Conservation (phyloP, 2,797 vertebrate genomes). For the Hemibagrus guttatus region DNA sequence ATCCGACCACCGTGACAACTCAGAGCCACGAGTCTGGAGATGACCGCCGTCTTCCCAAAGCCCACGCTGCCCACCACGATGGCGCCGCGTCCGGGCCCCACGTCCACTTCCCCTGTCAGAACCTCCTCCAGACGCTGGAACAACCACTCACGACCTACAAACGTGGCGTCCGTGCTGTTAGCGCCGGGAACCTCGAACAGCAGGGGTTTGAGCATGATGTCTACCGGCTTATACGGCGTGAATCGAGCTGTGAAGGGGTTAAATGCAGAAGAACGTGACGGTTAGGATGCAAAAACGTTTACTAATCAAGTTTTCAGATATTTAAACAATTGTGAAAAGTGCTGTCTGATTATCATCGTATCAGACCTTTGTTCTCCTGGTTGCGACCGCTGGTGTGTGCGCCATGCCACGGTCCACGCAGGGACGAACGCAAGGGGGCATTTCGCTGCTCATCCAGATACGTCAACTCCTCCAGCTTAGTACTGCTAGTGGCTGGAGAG, state of each 20-base stretch:
- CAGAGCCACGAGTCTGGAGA: constrained; percentile 92
- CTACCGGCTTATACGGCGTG: constrained; percentile 89
- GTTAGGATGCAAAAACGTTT: neutral
- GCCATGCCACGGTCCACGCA: constrained; percentile 86
- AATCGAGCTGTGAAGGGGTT: constrained; percentile 78
- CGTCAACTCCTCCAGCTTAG: constrained; percentile 92
- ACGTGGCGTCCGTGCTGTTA: constrained; percentile 86
- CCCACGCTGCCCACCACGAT: constrained; percentile 90
- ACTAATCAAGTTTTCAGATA: neutral
- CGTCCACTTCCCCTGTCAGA: constrained; percentile 73
- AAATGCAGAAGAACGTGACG: neutral
- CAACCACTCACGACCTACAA: constrained; percentile 94
- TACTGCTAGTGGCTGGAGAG: constrained; percentile 88
- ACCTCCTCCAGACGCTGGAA: constrained; percentile 88
- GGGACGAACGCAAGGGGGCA: constrained; percentile 84
- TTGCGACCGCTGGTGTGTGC: constrained; percentile 80
- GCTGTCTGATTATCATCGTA: neutral
- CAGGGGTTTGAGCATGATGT: constrained; percentile 95
- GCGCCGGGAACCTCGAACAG: constrained; percentile 96
- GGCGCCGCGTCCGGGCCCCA: constrained; percentile 82
- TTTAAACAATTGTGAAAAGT: neutral
- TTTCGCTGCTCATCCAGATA: constrained; percentile 90
- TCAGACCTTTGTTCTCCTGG: constrained; percentile 86
- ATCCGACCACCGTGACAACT: constrained; percentile 93
- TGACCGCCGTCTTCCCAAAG: constrained; percentile 92